Evolutionary conservation across 2,888 invertebrate genomes (phyloP).

Genomic region (Monochamus alternatus): DNA sequence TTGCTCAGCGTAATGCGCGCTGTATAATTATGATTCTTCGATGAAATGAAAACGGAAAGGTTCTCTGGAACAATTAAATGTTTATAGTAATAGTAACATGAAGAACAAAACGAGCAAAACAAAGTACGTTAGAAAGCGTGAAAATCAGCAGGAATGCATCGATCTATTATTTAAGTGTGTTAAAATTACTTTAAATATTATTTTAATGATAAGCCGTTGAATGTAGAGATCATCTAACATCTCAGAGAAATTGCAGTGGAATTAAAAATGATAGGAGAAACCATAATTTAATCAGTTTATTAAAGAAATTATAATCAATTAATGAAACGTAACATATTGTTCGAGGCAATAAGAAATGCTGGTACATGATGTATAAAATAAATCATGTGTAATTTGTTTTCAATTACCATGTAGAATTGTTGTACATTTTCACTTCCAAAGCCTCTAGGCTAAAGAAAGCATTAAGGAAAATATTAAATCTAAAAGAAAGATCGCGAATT

Average conservation of each 20-base stretch:
- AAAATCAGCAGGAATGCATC: constrained; percentile 40
- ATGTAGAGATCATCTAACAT: constrained; percentile 19
- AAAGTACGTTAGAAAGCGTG: constrained; percentile 40
- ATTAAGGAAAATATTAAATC: constrained; percentile 14
- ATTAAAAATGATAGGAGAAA: constrained; percentile 15
- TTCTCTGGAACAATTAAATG: constrained; percentile 6
- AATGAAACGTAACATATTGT: constrained; percentile 35
- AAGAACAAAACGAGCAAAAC: constrained; percentile 29
- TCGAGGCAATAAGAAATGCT: constrained; percentile 22
- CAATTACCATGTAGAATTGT: constrained; percentile 26
- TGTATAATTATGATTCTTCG: neutral
- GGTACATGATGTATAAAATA: constrained; percentile 16
- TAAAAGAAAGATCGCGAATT: constrained; percentile 4
- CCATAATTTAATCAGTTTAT: constrained; percentile 33
- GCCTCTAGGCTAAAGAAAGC: constrained; percentile 35
- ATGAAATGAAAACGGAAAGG: constrained; percentile 1
- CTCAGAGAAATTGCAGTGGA: constrained; percentile 23
- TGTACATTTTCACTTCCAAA: constrained; percentile 28
- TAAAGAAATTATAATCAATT: constrained; percentile 30
- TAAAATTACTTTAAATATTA: constrained; percentile 31
- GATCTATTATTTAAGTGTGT: constrained; percentile 42
- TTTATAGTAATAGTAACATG: constrained; percentile 11
- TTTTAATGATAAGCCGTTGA: constrained; percentile 28
- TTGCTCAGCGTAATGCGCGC: no score
- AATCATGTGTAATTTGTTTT: constrained; percentile 27